Conservation (phyloP, 1,140 invertebrate genomes). For the Zaprionus kolodkinae region DNA sequence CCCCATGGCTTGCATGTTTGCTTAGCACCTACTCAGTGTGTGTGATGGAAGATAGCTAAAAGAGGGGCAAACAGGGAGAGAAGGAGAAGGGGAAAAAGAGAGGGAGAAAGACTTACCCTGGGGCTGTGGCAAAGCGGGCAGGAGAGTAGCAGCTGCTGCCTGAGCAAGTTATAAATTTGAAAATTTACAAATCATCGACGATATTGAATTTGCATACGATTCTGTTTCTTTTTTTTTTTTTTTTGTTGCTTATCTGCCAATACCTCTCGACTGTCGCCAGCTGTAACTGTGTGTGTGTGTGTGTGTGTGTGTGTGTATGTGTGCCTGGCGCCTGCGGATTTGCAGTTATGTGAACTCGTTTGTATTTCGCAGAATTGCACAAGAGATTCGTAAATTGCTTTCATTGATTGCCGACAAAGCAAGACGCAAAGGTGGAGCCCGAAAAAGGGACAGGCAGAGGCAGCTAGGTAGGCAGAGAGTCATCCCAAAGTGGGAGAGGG, state of each 20-base stretch:
- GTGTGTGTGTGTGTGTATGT: constrained; percentile 28
- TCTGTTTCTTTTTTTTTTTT: too few relatives aligned
- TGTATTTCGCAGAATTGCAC: constrained; percentile 69
- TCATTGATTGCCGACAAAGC: constrained; percentile 77
- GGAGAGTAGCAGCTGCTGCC: constrained; percentile 22
- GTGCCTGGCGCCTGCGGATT: constrained; percentile 42
- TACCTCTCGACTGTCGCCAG: constrained; percentile 37
- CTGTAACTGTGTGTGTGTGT: background rate
- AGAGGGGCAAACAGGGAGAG: too few relatives aligned
- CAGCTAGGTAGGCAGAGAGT: background rate
- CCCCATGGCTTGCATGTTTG: constrained; percentile 76
- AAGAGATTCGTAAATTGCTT: constrained; percentile 80
- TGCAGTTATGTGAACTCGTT: constrained; percentile 59
- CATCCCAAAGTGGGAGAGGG: background rate
- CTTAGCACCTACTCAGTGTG: constrained; percentile 66
- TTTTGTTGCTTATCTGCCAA: constrained; percentile 62
- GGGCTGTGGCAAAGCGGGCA: background rate
- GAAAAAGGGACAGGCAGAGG: background rate
- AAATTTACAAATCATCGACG: constrained; percentile 81
- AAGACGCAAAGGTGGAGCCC: constrained; percentile 26
- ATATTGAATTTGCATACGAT: constrained; percentile 80
- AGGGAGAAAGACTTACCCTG: too few relatives aligned
- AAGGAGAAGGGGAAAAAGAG: too few relatives aligned
- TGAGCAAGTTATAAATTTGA: constrained; percentile 68
- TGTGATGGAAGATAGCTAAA: background rate